Evolutionary conservation across 2,888 invertebrate species (phyloP).

Genomic region (Anagyrus pseudococci): DNA sequence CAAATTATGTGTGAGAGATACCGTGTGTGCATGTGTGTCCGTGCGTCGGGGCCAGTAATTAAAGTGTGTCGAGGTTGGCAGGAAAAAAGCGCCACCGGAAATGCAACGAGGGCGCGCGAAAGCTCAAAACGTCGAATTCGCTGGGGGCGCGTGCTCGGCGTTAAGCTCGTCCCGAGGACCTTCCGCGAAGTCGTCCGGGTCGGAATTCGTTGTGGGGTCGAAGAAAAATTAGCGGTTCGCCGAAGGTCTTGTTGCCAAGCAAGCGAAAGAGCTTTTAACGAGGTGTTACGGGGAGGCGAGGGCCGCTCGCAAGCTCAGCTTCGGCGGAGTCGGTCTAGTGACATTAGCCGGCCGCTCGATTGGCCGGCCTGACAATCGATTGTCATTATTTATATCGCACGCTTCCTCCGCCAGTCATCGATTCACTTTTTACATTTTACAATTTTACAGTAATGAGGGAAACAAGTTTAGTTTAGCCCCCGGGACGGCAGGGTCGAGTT

Average conservation of each 20-base stretch:
- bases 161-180: too few species aligned
- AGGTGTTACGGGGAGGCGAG: background rate
- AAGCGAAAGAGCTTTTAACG: background rate
- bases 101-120: slow-evolving; percentile 34
- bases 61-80: slow-evolving; percentile 17
- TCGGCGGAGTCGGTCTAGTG: slow-evolving; percentile 41
- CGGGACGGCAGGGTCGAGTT: slow-evolving; percentile 49
- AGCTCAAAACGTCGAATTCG: slow-evolving; percentile 13
- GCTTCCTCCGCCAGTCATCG: slow-evolving; percentile 63
- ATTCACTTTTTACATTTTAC: slow-evolving; percentile 56
- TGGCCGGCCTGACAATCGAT: slow-evolving; percentile 59
- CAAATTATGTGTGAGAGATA: slow-evolving; percentile 18
- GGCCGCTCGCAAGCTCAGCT: background rate
- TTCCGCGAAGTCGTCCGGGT: background rate
- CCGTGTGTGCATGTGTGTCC: background rate
- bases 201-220: background rate
- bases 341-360: slow-evolving; percentile 44
- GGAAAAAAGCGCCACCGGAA: slow-evolving; percentile 34
- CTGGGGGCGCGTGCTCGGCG: too few species aligned
- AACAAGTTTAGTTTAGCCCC: slow-evolving; percentile 50
- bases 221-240: background rate
- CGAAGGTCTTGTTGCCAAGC: background rate
- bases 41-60: background rate
- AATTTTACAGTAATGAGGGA: slow-evolving; percentile 60
- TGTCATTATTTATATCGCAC: slow-evolving; percentile 63